Evolutionary conservation across 30 jellyfish, hydroid and myxozoan species (phyloP).

Genomic region (Rhopilema esculentum): DNA sequence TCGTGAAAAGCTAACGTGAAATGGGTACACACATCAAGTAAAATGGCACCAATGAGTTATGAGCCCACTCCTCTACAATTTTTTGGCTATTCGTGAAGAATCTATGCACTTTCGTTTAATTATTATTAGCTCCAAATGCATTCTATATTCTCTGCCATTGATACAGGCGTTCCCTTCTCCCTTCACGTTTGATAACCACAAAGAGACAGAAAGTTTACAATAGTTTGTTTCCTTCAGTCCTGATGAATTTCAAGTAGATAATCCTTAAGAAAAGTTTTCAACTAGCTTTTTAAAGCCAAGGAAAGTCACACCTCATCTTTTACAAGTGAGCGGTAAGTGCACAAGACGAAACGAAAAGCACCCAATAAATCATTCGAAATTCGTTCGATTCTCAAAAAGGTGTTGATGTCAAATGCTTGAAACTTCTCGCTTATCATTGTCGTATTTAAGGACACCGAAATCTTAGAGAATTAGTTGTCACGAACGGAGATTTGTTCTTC

Average conservation of each 20-base stretch:
- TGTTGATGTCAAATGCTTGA: slow-evolving; percentile 50
- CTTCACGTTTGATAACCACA: too few species aligned
- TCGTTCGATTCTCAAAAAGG: slow-evolving; percentile 38
- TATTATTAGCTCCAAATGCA: background rate
- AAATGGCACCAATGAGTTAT: background rate
- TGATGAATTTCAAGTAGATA: too few species aligned
- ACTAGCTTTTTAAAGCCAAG: background rate
- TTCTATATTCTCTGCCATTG: background rate
- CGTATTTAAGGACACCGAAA: slow-evolving; percentile 11
- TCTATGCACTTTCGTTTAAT: background rate
- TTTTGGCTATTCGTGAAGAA: background rate
- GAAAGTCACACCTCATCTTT: background rate
- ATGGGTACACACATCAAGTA: too few species aligned
- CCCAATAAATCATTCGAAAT: background rate
- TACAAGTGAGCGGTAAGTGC: background rate
- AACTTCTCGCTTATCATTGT: slow-evolving; percentile 8
- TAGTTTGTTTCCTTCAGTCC: too few species aligned
- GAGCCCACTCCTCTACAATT: background rate
- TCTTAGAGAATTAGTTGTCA: slow-evolving; percentile 17
- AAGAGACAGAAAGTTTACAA: too few species aligned
- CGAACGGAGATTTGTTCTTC: background rate
- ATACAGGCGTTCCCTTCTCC: background rate
- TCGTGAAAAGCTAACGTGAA: background rate
- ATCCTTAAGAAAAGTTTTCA: background rate
- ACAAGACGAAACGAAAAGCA: background rate